phyloP scores from a whole-genome alignment of 2,797 vertebrate genomes.

The Florisuga fusca region DNA sequence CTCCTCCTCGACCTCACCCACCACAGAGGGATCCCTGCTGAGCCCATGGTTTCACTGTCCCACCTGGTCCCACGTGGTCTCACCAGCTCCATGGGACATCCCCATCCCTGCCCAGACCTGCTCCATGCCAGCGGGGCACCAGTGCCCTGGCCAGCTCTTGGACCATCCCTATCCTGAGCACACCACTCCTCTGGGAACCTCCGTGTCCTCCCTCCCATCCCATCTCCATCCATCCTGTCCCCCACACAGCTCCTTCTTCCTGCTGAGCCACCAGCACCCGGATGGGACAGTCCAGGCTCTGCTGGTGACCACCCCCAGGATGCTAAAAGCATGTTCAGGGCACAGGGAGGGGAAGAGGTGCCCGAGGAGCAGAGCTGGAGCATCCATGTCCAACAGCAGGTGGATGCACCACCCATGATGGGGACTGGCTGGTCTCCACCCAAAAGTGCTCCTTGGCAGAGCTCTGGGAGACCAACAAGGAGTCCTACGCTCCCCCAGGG shows the following conservation, averaged over 20 bases:
- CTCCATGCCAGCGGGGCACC: not conserved
- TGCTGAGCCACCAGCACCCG: not conserved
- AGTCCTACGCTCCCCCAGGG: not conserved
- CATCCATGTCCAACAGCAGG: not conserved
- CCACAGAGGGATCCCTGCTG: not conserved
- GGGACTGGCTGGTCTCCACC: not conserved
- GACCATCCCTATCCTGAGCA: not conserved
- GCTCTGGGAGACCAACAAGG: not conserved
- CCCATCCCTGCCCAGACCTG: conserved; percentile 29
- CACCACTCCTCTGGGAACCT: not conserved
- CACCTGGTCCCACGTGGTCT: not conserved
- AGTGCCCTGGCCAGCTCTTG: not conserved
- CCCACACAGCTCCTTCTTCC: not conserved
- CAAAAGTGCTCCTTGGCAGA: not conserved
- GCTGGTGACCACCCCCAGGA: not conserved
- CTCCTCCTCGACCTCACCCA: not conserved
- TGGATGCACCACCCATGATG: not conserved
- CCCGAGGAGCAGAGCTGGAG: not conserved
- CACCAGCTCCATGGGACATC: not conserved
- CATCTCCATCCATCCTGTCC: not conserved
- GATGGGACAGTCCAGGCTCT: not conserved
- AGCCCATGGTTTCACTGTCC: not conserved
- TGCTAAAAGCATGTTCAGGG: not conserved
- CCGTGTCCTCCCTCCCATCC: not conserved
- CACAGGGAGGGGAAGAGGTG: not conserved